Percentiles rank a stretch among this genome's conserved stretches.
Evolutionary conservation across 2,797 vertebrate species (phyloP).

Genomic region (Macrochelys suwanniensis): DNA sequence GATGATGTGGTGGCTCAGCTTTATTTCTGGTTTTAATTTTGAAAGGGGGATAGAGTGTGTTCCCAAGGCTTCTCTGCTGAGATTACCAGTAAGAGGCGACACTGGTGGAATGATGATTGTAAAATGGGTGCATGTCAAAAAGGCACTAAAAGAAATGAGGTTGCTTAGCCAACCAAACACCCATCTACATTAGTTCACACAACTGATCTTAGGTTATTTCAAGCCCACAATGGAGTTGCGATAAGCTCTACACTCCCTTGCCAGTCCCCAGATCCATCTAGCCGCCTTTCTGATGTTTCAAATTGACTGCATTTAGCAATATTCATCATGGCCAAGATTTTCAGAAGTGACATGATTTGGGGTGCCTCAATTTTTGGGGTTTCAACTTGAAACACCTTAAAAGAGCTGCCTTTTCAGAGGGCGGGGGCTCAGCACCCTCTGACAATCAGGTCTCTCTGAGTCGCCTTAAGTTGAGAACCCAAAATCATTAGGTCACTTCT

Average conservation of each 20-base stretch:
- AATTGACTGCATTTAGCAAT: not conserved
- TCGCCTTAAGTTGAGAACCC: not conserved
- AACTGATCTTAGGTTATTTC: slow-evolving; percentile 25
- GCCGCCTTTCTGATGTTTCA: not conserved
- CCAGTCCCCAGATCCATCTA: not conserved
- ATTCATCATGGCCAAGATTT: not conserved
- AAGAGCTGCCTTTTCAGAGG: not conserved
- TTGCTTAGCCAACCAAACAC: not conserved
- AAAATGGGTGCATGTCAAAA: not conserved
- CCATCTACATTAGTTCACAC: not conserved
- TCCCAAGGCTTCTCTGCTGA: not conserved
- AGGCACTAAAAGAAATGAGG: slow-evolving; percentile 33
- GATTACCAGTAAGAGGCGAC: not conserved
- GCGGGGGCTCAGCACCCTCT: not conserved
- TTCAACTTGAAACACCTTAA: not conserved
- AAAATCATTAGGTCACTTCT: not conserved
- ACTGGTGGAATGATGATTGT: not conserved
- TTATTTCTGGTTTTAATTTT: not conserved
- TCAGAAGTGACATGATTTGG: not conserved
- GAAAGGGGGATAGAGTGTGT: not conserved
- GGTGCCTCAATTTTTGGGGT: not conserved
- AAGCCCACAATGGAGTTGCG: not conserved
- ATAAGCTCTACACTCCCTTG: not conserved
- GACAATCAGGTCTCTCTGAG: not conserved
- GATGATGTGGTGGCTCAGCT: not conserved